Evolutionary conservation across 2,113 vertebrate genomes (phyloP).

Genomic region (Tenebrosternarchus preto): DNA sequence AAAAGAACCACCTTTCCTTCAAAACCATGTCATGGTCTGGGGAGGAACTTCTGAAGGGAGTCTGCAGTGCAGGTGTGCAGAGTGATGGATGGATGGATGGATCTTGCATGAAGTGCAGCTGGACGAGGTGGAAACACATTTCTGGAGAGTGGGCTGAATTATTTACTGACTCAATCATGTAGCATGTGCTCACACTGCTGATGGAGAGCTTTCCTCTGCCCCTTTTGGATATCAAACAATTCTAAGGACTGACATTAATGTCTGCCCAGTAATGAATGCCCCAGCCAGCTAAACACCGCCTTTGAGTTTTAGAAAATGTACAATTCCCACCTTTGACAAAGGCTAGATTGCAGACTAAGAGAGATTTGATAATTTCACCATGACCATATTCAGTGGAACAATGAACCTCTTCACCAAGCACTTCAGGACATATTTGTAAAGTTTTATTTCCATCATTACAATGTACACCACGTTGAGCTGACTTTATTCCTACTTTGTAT

Average conservation of each 20-base stretch:
- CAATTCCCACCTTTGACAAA: neutral
- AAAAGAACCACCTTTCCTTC: neutral
- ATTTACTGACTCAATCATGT: conserved; percentile 66
- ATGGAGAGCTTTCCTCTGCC: conserved; percentile 54
- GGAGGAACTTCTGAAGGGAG: neutral
- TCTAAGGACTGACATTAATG: conserved; percentile 53
- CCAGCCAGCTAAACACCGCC: neutral
- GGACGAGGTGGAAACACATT: conserved; percentile 28
- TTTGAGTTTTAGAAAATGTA: neutral
- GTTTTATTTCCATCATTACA: conserved; percentile 6
- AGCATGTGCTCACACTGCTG: conserved; percentile 51
- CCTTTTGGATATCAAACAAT: conserved; percentile 49
- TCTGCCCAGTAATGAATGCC: conserved; percentile 54
- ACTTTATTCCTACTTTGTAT: conserved; percentile 40
- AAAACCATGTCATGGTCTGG: neutral
- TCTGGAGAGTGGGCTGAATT: conserved; percentile 58
- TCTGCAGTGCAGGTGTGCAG: neutral
- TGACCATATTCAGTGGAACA: neutral
- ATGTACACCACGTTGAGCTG: conserved; percentile 7
- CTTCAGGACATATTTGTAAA: neutral
- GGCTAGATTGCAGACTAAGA: neutral
- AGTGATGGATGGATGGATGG: conserved; percentile 48
- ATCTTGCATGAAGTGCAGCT: conserved; percentile 41
- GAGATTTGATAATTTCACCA: neutral
- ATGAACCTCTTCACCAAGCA: neutral